phyloP scores from a whole-genome alignment of 2,797 vertebrate genomes.

The Molossus molossus region DNA sequence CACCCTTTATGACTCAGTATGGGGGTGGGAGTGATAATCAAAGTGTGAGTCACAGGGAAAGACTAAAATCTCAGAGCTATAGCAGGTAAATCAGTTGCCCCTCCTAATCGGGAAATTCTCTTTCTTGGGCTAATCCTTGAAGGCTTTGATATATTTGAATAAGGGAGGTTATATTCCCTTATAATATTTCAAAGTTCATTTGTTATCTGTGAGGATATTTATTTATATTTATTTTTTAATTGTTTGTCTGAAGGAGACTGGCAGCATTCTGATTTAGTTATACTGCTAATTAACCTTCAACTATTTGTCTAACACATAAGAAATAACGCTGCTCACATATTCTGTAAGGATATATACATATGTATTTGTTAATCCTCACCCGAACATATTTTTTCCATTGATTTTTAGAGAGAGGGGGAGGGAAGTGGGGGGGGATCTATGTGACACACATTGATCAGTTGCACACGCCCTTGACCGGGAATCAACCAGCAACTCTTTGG shows the following conservation, averaged over 20 bases:
- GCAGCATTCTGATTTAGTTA: background rate
- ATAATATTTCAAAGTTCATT: constrained; percentile 25
- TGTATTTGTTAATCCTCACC: too few relatives aligned
- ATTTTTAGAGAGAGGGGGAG: background rate
- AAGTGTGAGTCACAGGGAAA: background rate
- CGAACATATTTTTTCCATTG: too few relatives aligned
- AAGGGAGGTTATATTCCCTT: background rate
- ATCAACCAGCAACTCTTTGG: background rate
- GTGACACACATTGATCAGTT: too few relatives aligned
- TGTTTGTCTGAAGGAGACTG: background rate
- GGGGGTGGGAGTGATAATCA: background rate
- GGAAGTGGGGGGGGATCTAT: background rate
- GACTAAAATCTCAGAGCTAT: background rate
- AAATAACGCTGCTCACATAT: background rate
- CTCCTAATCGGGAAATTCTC: background rate
- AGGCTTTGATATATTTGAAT: background rate
- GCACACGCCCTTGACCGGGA: background rate
- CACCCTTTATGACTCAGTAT: background rate
- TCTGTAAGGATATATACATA: background rate
- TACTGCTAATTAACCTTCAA: background rate
- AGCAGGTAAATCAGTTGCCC: background rate
- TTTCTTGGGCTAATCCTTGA: background rate
- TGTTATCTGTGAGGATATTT: background rate
- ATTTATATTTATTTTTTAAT: background rate
- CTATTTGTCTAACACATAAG: background rate